Base-by-base conservation (phyloP, 1,140 invertebrate species). In the Temnothorax curvispinosus region DNA sequence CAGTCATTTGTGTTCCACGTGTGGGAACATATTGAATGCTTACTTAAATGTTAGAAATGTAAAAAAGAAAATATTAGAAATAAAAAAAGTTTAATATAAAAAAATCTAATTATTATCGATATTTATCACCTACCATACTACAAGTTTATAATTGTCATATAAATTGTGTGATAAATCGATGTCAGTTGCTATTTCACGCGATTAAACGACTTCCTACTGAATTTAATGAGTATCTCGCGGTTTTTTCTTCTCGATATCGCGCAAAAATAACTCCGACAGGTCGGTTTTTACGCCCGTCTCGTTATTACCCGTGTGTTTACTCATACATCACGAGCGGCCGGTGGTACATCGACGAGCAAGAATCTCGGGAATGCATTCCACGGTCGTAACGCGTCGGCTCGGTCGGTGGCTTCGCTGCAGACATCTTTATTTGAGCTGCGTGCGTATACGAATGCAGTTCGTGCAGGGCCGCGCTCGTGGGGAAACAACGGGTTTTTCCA, bases 351-450 rank as follows among this genome's bases (percentile, higher is more conserved):
- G 80, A 74, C 41, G 67, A 62, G 47, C 18, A 84, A 60, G 69
- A 84, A 84, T 84, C 54, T 18, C 41, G 7, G 13, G 80, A 58
- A 84, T 84, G 80, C 80, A 21, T 60, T 84, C 54, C 54, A 84
- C 54, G 41, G 18, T 60, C 54, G 80, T 72, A 81, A 81, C 18
- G 54, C 65, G 67, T 82, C 80, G 38, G 44, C 54, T 74, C 67
- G 27, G 67, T 74, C 80, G 67, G 67, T 74, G 67, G 21, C 78
- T 81, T 21, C 52, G 32, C 27, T 47, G 67, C 44, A 47, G 80
- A 84, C 80, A 44, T 75, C 80, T 84, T 84, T 60, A 84, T 84
- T 60, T 81, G 15, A 35, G 38, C 15, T 58, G 8, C 65, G 13
- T 60, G 67, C 41, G 52, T 74, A 27, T 27, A 82, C 41, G 41